Evolutionary conservation across 2,888 invertebrate species (phyloP).

Genomic region (Exocentrus adspersus): DNA sequence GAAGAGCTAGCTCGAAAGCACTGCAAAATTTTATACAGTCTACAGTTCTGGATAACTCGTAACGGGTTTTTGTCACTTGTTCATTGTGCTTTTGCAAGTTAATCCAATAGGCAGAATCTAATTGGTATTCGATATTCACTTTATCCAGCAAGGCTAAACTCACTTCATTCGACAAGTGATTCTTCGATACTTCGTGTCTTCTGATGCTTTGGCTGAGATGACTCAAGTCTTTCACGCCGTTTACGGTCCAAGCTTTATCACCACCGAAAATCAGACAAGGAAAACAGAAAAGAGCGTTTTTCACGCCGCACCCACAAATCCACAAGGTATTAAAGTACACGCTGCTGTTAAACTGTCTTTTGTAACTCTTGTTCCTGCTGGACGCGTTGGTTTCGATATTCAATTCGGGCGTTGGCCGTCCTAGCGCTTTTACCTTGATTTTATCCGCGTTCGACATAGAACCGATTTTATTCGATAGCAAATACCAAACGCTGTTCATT

Average conservation of each 20-base stretch:
- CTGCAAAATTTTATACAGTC: conserved; percentile 30
- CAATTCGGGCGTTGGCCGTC: conserved; percentile 32
- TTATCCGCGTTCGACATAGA: conserved; percentile 29
- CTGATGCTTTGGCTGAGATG: conserved; percentile 35
- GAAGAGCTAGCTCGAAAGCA: conserved; percentile 34
- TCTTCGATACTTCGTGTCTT: conserved; percentile 27
- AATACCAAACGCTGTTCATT: background rate
- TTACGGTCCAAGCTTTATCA: conserved; percentile 33
- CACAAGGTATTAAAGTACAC: conserved; percentile 33
- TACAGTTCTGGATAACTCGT: conserved; percentile 31
- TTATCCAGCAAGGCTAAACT: conserved; percentile 20
- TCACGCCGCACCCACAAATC: conserved; percentile 34
- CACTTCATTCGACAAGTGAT: conserved; percentile 33
- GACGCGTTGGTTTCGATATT: conserved; percentile 21
- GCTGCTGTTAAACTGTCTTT: conserved; percentile 28
- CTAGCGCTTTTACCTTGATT: conserved; percentile 31
- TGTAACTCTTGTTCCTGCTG: conserved; percentile 19
- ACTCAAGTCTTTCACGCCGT: conserved; percentile 32
- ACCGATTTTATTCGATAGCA: conserved; percentile 26
- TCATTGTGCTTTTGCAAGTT: conserved; percentile 24
- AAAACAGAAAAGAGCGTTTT: conserved; percentile 36
- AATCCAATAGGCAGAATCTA: conserved; percentile 23
- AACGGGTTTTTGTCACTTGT: conserved; percentile 30
- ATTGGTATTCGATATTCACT: conserved; percentile 17
- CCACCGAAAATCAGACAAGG: conserved; percentile 39